phyloP scores from a whole-genome alignment of 1,140 invertebrate species.

The Cylas formicarius region DNA sequence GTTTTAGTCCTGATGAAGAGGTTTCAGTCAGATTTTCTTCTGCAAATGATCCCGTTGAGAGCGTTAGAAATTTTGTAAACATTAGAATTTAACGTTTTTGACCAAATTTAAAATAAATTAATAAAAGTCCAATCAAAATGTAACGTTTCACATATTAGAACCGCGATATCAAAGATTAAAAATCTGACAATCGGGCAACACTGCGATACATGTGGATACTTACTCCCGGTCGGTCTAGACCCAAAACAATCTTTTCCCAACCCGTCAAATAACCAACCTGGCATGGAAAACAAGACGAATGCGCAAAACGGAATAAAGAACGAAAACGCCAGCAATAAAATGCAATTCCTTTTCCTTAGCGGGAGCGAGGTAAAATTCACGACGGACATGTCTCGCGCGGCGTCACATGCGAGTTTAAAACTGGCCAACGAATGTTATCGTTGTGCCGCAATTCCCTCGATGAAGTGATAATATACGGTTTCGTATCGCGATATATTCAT shows the following conservation, averaged over 20 bases:
- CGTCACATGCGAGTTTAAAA: constrained; percentile 4
- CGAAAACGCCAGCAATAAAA: constrained; percentile 45
- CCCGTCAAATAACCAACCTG: constrained; percentile 30
- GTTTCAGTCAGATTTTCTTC: too few relatives aligned
- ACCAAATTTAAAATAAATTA: constrained; percentile 1
- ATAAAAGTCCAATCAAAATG: not conserved
- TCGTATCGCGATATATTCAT: too few relatives aligned
- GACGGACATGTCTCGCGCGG: constrained; percentile 29
- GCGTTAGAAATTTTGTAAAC: too few relatives aligned
- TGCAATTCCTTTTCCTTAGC: constrained; percentile 45
- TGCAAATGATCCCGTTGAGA: too few relatives aligned
- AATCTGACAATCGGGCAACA: not conserved
- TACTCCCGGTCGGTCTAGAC: too few relatives aligned
- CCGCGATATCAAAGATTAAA: not conserved
- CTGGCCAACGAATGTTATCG: too few relatives aligned
- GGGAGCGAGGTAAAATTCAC: constrained; percentile 40
- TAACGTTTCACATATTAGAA: not conserved
- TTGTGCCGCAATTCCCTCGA: too few relatives aligned
- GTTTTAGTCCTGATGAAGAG: too few relatives aligned
- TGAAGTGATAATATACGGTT: too few relatives aligned
- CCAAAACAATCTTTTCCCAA: not conserved
- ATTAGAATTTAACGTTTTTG: too few relatives aligned
- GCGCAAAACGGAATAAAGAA: constrained; percentile 49
- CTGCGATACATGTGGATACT: too few relatives aligned
- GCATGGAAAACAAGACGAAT: constrained; percentile 45